Conservation (phyloP, 1,140 invertebrate species). For the Cydia strobilella region DNA sequence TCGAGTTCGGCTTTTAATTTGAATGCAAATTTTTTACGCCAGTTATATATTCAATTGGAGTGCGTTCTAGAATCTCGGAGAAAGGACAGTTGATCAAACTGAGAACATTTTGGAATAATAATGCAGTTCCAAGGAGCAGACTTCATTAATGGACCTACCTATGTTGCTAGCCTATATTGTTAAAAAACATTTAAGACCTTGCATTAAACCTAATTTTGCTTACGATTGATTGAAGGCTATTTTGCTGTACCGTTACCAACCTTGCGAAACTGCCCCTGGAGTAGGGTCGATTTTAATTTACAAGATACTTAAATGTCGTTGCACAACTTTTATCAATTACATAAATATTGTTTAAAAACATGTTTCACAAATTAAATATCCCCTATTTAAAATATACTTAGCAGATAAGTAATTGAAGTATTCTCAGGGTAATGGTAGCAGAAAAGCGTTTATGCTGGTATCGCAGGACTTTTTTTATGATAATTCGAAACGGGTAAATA, state of each 20-base stretch:
- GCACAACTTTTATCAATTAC: not conserved
- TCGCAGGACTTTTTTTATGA: not conserved
- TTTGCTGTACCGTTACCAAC: no score
- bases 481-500: constrained; percentile 22
- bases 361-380: not conserved
- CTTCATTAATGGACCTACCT: not conserved
- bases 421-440: constrained; percentile 8
- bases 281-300: no score
- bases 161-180: no score
- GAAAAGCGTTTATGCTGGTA: not conserved
- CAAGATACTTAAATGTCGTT: not conserved
- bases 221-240: no score
- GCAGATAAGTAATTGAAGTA: constrained; percentile 15
- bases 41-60: constrained; percentile 18
- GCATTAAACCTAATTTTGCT: no score
- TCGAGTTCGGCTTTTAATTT: constrained; percentile 13
- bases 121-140: not conserved
- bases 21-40: not conserved
- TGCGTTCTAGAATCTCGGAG: not conserved
- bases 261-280: no score
- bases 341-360: not conserved
- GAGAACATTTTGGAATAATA: no score
- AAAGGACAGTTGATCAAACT: no score
- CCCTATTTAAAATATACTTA: not conserved
- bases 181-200: no score